phyloP scores from a whole-genome alignment of 1,140 invertebrate genomes.

The Steinernema feltiae region DNA sequence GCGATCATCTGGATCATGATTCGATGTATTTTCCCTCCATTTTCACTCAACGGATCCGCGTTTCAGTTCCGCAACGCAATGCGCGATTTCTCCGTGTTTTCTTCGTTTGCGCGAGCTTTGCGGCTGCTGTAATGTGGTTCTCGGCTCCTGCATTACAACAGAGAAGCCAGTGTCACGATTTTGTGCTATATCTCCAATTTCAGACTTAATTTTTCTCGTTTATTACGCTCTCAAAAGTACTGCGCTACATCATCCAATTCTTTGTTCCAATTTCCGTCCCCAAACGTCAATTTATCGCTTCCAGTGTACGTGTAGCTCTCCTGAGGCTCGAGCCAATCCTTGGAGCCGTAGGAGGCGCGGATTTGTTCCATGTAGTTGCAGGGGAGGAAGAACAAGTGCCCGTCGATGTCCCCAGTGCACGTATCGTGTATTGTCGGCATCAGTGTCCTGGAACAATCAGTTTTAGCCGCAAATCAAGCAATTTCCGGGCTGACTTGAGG shows the following conservation, averaged over 20 bases:
- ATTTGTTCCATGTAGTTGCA: neutral
- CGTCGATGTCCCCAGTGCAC: neutral
- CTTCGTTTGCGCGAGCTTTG: no score
- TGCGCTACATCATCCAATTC: neutral
- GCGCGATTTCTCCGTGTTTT: no score
- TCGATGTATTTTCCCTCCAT: no score
- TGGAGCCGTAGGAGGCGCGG: neutral
- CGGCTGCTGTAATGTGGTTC: no score
- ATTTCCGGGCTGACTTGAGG: neutral
- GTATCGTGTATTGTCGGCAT: neutral
- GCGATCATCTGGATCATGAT: no score
- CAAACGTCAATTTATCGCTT: neutral
- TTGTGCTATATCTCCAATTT: no score
- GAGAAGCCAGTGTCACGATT: no score
- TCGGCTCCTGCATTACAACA: no score
- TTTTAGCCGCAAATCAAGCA: neutral
- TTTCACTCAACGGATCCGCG: no score
- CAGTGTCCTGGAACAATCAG: neutral
- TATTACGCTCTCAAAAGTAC: no score
- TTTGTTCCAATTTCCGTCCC: neutral
- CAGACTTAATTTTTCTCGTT: no score
- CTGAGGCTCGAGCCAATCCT: neutral
- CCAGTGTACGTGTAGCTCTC: neutral
- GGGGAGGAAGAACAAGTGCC: neutral
- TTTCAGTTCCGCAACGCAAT: no score